These are phyloP conservation scores for Petroica traversi DNA, from an alignment of 2,113 vertebrate species.

Conservation along the genomic window DNA sequence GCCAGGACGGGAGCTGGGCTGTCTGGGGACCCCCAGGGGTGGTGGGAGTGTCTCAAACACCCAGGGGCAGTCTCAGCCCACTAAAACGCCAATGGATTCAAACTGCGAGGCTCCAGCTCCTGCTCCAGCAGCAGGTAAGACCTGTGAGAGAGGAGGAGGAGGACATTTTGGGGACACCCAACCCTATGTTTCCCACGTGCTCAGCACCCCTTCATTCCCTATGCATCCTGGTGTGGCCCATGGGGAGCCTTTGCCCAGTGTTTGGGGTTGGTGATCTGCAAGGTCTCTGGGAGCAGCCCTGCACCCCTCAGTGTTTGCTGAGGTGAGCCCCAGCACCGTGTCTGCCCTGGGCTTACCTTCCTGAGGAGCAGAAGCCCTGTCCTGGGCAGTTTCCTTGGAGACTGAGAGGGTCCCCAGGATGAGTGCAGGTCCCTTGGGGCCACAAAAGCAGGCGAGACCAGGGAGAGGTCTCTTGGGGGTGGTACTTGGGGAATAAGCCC, in stretches of 20 bases:
- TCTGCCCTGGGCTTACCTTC: not conserved
- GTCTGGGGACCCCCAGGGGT: rapidly evolving
- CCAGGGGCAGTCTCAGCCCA: not conserved
- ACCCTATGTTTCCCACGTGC: rapidly evolving
- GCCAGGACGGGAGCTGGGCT: not conserved
- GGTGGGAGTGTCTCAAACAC: rapidly evolving
- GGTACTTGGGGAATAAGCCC: rapidly evolving
- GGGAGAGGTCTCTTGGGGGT: not conserved
- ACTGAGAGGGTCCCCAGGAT: not conserved
- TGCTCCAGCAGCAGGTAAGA: not conserved
- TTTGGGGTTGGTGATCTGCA: not conserved
- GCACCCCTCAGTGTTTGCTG: not conserved
- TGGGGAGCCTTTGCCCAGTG: not conserved
- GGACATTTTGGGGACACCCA: not conserved
- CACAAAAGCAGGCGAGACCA: not conserved
- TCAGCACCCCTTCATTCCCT: not conserved
- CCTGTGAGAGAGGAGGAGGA: rapidly evolving
- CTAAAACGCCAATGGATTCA: not conserved
- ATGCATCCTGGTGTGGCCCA: not conserved
- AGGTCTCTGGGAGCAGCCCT: rapidly evolving
- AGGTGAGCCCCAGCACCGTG: rapidly evolving
- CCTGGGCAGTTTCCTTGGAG: not conserved
- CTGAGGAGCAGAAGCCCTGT: not conserved
- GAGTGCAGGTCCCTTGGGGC: not conserved
- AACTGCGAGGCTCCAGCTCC: not conserved